phyloP scores from a whole-genome alignment of 2,113 vertebrate species.

The Myxocyprinus asiaticus region DNA sequence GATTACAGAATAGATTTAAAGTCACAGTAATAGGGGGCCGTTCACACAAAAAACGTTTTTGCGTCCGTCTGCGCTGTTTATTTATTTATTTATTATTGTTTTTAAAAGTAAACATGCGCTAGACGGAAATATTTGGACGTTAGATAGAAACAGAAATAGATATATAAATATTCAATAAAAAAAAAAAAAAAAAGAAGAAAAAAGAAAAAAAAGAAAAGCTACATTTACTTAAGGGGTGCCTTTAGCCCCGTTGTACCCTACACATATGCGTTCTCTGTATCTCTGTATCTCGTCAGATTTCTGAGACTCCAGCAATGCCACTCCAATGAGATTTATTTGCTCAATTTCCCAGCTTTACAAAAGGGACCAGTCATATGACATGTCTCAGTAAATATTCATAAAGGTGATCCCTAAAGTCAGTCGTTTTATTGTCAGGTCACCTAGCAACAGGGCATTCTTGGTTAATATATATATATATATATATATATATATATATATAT shows the following conservation, averaged over 20 bases:
- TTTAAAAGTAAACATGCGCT: no score
- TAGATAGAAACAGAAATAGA: no score
- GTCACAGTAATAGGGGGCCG: neutral
- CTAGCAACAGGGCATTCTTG: conserved; percentile 53
- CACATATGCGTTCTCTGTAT: no score
- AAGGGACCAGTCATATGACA: neutral
- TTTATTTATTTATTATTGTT: no score
- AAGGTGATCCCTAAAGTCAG: conserved; percentile 40
- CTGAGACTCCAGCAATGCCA: neutral
- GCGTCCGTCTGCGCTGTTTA: no score
- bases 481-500: neutral
- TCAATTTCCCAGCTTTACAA: conserved; percentile 6
- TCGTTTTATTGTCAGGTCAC: conserved; percentile 39
- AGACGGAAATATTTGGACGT: no score
- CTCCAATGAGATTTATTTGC: neutral
- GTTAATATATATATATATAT: neutral
- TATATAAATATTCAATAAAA: no score
- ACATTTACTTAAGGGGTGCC: no score
- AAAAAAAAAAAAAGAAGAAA: no score
- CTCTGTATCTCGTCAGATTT: neutral
- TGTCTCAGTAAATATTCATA: conserved; percentile 46
- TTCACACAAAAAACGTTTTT: no score
- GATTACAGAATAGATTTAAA: conserved; percentile 51
- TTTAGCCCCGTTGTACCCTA: no score
- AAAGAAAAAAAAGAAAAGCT: no score